phyloP scores from a whole-genome alignment of 2,888 invertebrate species.

The Smittia aterrima region DNA sequence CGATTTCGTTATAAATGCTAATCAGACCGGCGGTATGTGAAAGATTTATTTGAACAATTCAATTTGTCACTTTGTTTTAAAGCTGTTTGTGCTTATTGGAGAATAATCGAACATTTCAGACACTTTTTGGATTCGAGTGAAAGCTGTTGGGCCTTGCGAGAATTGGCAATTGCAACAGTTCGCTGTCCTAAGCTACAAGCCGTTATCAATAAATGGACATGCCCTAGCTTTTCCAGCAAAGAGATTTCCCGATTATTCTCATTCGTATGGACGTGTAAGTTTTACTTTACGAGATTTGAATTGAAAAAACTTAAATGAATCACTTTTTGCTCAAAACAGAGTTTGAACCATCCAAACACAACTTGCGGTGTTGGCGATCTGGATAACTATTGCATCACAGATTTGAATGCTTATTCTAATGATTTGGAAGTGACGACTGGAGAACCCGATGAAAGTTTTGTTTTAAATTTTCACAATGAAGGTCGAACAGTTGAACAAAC shows the following conservation, averaged over 20 bases:
- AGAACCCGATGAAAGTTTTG: conserved; percentile 46
- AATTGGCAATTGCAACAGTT: conserved; percentile 45
- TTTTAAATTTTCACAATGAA: conserved; percentile 46
- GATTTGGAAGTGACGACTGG: conserved; percentile 44
- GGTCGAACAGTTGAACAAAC: conserved; percentile 45
- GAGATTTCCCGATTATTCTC: conserved; percentile 42
- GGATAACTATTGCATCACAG: conserved; percentile 45
- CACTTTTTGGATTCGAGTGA: conserved; percentile 47
- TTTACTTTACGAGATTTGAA: background rate
- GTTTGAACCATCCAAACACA: conserved; percentile 47
- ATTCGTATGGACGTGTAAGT: background rate
- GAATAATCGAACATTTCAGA: conserved; percentile 42
- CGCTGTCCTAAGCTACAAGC: conserved; percentile 44
- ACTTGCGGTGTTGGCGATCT: conserved; percentile 43
- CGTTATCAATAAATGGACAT: conserved; percentile 4
- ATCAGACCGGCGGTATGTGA: conserved; percentile 48
- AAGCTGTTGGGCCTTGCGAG: conserved; percentile 46
- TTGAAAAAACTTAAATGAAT: background rate
- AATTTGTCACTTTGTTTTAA: conserved; percentile 3
- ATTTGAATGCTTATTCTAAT: conserved; percentile 27
- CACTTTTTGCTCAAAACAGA: conserved; percentile 41
- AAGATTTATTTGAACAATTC: background rate
- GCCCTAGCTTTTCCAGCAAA: background rate
- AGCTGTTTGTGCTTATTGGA: background rate
- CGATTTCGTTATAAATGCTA: conserved; percentile 54